Conservation (phyloP, 2,888 invertebrate genomes). For the Vanessa cardui region DNA sequence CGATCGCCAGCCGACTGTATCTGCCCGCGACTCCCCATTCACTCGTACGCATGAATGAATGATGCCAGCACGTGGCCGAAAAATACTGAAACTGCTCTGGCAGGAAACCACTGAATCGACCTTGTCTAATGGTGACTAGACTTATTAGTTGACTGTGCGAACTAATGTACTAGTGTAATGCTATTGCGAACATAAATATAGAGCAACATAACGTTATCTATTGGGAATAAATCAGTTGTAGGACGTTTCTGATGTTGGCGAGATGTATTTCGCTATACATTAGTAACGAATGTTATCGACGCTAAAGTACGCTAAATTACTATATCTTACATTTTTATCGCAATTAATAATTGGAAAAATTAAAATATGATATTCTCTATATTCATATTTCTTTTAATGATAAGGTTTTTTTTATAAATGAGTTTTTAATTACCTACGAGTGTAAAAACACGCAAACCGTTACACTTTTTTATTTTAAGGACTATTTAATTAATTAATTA, state of each 20-base stretch:
- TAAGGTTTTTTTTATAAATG: too few relatives aligned
- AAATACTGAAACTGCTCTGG: conserved; percentile 59
- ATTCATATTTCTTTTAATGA: too few relatives aligned
- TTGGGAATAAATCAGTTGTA: conserved; percentile 5
- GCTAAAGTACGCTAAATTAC: background rate
- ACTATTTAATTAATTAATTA: too few relatives aligned
- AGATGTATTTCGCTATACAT: background rate
- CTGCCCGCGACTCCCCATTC: conserved; percentile 59
- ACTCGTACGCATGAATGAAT: conserved; percentile 75
- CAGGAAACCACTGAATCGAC: conserved; percentile 45
- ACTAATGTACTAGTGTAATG: conserved; percentile 13
- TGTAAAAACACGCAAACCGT: too few relatives aligned
- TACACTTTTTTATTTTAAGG: too few relatives aligned
- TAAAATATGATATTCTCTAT: too few relatives aligned
- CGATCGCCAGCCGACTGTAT: conserved; percentile 71
- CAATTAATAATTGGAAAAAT: too few relatives aligned
- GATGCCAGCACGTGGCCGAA: conserved; percentile 67
- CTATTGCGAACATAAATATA: conserved; percentile 18
- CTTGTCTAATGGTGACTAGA: conserved; percentile 46
- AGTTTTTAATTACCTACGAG: too few relatives aligned
- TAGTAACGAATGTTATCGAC: background rate
- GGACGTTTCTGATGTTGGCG: conserved; percentile 6
- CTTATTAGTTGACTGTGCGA: conserved; percentile 38
- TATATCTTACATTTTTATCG: background rate
- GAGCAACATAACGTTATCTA: conserved; percentile 19